phyloP scores from a whole-genome alignment of 2,797 vertebrate species.

The Chelonia mydas region DNA sequence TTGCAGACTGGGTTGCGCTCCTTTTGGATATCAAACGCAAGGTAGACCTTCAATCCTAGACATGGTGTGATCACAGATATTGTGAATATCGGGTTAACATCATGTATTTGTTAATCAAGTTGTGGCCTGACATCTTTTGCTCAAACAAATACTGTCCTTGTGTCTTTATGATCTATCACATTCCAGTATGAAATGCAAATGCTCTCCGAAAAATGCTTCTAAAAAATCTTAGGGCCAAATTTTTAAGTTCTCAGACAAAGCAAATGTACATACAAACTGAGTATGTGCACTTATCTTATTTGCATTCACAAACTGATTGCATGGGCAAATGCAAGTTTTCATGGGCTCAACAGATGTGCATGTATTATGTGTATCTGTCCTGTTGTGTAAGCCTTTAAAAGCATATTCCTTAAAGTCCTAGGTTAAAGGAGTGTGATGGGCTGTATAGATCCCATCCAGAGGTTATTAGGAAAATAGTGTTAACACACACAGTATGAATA shows the following conservation, averaged over 20 bases:
- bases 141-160: slow-evolving; percentile 26
- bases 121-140: background rate
- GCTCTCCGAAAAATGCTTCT: slow-evolving; percentile 39
- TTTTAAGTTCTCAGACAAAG: slow-evolving; percentile 52
- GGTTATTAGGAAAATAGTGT: background rate
- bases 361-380: background rate
- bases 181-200: background rate
- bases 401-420: background rate
- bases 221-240: slow-evolving; percentile 55
- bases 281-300: slow-evolving; percentile 27
- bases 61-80: background rate
- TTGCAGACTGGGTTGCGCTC: background rate
- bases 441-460: background rate
- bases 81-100: slow-evolving; percentile 7
- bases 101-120: slow-evolving; percentile 22
- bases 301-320: background rate
- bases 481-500: background rate
- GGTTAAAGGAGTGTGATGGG: background rate
- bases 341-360: background rate
- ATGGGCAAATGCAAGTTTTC: background rate
- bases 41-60: background rate
- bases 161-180: slow-evolving; percentile 66
- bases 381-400: slow-evolving; percentile 23
- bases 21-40: background rate
- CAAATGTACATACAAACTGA: slow-evolving; percentile 24